Percentiles rank a stretch among this genome's conserved stretches.
Evolutionary conservation across 2,888 invertebrate genomes (phyloP).

Genomic region (Drosophila demipolita): DNA sequence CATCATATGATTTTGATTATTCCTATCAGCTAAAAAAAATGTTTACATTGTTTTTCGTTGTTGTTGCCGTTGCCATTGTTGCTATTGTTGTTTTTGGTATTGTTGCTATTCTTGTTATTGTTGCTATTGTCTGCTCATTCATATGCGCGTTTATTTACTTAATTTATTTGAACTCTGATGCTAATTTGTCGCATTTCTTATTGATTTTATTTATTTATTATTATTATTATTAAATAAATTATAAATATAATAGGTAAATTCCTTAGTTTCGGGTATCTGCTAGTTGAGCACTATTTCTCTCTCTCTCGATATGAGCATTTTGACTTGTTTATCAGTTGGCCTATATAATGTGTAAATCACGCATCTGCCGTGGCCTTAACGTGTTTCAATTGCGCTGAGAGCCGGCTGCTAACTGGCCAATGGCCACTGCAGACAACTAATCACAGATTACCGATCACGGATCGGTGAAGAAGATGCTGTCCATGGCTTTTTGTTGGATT

Average conservation of each 20-base stretch:
- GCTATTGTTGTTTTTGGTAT: not conserved
- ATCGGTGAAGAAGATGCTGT: not conserved
- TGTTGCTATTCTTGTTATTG: constrained; percentile 31
- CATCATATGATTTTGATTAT: constrained; percentile 64
- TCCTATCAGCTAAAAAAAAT: constrained; percentile 45
- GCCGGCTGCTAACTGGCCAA: constrained; percentile 1
- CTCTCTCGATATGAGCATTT: not conserved
- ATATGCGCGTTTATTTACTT: constrained; percentile 61
- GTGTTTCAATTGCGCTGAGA: constrained; percentile 28
- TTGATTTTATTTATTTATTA: constrained; percentile 6
- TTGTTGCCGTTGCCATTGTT: constrained; percentile 1
- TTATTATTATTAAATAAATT: too few relatives aligned
- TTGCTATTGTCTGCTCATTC: constrained; percentile 34
- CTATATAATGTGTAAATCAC: constrained; percentile 49
- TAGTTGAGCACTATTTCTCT: not conserved
- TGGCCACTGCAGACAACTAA: not conserved
- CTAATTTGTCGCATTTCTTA: constrained; percentile 63
- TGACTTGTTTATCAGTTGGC: constrained; percentile 8
- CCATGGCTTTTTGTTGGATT: not conserved
- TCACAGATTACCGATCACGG: not conserved
- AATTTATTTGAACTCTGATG: constrained; percentile 62
- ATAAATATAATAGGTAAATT: not conserved
- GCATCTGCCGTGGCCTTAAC: constrained; percentile 50
- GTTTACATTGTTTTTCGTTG: constrained; percentile 22
- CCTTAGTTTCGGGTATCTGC: not conserved